Evolutionary conservation across 2,888 invertebrate species (phyloP).

Genomic region (Oscheius sp.): DNA sequence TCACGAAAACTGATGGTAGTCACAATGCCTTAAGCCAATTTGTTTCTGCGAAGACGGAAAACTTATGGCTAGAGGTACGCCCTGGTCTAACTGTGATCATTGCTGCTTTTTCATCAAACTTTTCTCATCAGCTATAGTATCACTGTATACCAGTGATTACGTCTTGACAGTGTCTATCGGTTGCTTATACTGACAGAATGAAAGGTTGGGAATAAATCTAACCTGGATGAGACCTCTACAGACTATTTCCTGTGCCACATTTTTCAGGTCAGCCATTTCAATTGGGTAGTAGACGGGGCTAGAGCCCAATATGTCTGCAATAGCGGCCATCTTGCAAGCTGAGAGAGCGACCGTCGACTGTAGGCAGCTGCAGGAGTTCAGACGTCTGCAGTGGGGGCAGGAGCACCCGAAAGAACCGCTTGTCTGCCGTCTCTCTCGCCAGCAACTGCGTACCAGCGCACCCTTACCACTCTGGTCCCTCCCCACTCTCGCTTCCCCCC

Average conservation of each 20-base stretch:
- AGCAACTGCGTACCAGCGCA: slow-evolving; percentile 23
- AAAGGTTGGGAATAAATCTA: background rate
- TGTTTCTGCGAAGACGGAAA: too few relatives aligned
- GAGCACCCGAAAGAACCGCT: slow-evolving; percentile 31
- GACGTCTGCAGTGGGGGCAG: slow-evolving; percentile 27
- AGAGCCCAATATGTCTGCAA: slow-evolving; percentile 4
- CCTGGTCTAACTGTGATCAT: too few relatives aligned
- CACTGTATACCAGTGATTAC: too few relatives aligned
- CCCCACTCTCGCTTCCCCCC: slow-evolving; percentile 6
- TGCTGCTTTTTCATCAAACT: too few relatives aligned
- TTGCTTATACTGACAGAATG: too few relatives aligned
- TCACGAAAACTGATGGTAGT: too few relatives aligned
- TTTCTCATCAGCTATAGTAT: too few relatives aligned
- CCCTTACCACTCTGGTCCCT: slow-evolving; percentile 27
- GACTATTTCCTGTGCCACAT: slow-evolving; percentile 9
- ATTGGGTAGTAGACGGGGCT: slow-evolving; percentile 16
- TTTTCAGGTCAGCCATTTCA: background rate
- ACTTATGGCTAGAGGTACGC: too few relatives aligned
- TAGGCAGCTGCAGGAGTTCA: background rate
- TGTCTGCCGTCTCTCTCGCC: slow-evolving; percentile 26
- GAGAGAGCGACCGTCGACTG: background rate
- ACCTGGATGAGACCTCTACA: slow-evolving; percentile 23
- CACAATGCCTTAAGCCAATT: too few relatives aligned
- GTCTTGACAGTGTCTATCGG: too few relatives aligned
- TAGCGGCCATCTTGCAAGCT: slow-evolving; percentile 18